A percentile compares a stretch with the other conserved stretches of the same genome.
These are phyloP conservation scores for Exocentrus adspersus DNA, from an alignment of 2,888 invertebrate species.

Conservation along the genomic window DNA sequence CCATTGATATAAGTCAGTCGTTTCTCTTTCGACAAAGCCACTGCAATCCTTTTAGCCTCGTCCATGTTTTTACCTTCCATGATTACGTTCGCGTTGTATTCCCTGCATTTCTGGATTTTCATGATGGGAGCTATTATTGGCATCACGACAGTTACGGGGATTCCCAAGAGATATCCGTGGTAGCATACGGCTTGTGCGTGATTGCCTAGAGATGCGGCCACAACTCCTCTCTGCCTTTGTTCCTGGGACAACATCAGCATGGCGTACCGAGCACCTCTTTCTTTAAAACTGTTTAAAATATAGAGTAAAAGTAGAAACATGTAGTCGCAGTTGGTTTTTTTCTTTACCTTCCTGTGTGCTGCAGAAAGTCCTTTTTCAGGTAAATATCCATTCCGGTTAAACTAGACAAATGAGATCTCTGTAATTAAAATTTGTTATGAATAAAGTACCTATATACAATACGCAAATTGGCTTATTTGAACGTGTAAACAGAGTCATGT, in stretches of 20 bases:
- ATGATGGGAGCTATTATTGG: conserved; percentile 94
- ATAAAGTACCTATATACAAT: no score
- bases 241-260: conserved; percentile 78
- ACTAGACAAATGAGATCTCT: conserved; percentile 87
- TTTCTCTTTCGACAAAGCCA: conserved; percentile 76
- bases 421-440: conserved; percentile 44
- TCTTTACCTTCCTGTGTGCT: conserved; percentile 90
- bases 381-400: conserved; percentile 86
- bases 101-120: conserved; percentile 91
- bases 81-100: conserved; percentile 86
- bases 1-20: conserved; percentile 88
- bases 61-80: conserved; percentile 85
- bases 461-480: no score
- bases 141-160: conserved; percentile 88
- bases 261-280: conserved; percentile 91
- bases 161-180: conserved; percentile 72
- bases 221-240: conserved; percentile 80
- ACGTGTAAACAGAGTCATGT: no score
- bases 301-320: conserved; percentile 8
- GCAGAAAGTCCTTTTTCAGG: conserved; percentile 93
- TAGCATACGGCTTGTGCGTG: conserved; percentile 86
- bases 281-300: conserved; percentile 94
- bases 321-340: no score
- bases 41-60: conserved; percentile 84
- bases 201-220: conserved; percentile 94